Evolutionary conservation across 2,888 invertebrate genomes (phyloP), one percentile per base, ranked within the genome.

Genomic region (Agrotis segetum): DNA sequence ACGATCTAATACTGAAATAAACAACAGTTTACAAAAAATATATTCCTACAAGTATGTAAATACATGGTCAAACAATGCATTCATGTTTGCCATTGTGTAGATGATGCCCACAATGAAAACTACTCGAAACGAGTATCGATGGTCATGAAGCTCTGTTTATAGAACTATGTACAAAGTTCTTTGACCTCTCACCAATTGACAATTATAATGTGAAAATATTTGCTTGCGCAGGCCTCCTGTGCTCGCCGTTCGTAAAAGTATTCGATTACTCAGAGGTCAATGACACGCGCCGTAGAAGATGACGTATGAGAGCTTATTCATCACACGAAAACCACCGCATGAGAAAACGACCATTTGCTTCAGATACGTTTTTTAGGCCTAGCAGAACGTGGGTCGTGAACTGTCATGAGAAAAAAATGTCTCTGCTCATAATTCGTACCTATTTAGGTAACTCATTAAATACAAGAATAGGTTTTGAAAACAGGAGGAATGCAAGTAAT

Each of bases 181-280:
- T 58, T 59, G 74, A 73, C 46, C 19, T 66, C 24, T 17, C 7
- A 29, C 49, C 49, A 71, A 29, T 47, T 67, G 19, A 24, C n/a
- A 40, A 40, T 11, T 40, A 40, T 52, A 58, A 52, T 59, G 50
- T n/a, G 24, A 40, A 49, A 66, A 73, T 73, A 73, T 58, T 52
- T 46, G 47, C 73, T 65, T 58, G 34, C 24, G 21, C 50, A 24
- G 65, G 46, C 49, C 50, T 73, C 29, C n/a, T n/a, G 47, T 47
- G 21, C 47, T 34, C 49, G 56, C 13, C 34, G 56, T 49, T 50
- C 49, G 34, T 40, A 72, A 13, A 72, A 64, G 24, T 56, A 16
- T 58, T 46, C 16, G 24, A 6, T 19, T 47, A 61, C 34, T 7
- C 14, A 61, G 46, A 47, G 62, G 34, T 71, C 62, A 24, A 47